Conservation (phyloP, 2,797 vertebrate species). For the Hippopotamyrus pictus region DNA sequence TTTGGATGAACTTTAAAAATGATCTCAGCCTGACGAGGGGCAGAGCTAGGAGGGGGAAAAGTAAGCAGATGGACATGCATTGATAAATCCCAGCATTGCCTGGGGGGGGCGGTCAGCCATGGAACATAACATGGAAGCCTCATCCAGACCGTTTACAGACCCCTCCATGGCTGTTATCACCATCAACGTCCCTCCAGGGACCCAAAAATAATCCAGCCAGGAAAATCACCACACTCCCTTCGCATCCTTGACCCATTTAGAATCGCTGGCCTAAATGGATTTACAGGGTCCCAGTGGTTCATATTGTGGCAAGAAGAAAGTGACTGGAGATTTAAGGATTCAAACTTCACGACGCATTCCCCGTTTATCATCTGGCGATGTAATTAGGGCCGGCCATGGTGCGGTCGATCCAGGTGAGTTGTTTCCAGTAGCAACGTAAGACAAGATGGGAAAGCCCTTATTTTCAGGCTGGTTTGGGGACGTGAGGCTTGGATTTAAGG, state of each 20-base stretch:
- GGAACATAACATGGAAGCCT: not conserved
- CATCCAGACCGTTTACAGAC: not conserved
- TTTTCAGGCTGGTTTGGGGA: not conserved
- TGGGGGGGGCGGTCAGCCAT: not conserved
- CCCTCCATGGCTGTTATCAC: conserved; percentile 12
- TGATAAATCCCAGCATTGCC: conserved; percentile 11
- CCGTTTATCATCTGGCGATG: not conserved
- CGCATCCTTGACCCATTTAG: not conserved
- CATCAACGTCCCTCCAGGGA: conserved; percentile 6
- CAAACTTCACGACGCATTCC: not conserved
- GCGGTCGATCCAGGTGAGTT: not conserved
- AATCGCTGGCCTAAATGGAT: not conserved
- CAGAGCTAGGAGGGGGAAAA: not conserved
- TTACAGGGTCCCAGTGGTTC: not conserved
- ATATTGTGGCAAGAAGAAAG: not conserved
- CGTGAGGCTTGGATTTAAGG: not conserved
- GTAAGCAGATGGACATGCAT: not conserved
- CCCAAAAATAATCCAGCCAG: not conserved
- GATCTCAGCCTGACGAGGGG: not conserved
- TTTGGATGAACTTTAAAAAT: not conserved
- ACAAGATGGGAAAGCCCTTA: not conserved
- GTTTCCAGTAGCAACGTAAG: not conserved
- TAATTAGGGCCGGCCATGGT: not conserved
- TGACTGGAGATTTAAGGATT: not conserved
- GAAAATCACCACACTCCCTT: not conserved